Evolutionary conservation across 2,888 invertebrate species (phyloP), one percentile per base, ranked within the genome.

Genomic region (Phragmatobia fuliginosa): DNA sequence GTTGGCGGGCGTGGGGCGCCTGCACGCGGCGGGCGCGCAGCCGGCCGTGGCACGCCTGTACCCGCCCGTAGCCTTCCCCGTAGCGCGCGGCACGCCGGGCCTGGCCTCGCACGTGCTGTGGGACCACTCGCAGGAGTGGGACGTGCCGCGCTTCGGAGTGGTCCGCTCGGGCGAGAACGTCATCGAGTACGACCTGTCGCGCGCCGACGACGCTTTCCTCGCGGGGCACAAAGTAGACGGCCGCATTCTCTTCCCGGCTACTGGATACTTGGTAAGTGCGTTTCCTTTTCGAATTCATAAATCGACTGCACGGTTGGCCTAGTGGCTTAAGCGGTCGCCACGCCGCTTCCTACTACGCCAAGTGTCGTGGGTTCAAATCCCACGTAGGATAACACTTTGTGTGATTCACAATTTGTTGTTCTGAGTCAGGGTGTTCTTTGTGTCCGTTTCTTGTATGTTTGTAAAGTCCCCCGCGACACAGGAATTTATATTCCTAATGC

Each of bases 171-270:
- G 98, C 28, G 98, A 98, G 93, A 96, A 96, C 78, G 94, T 98
- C n/a, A 92, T 98, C 74, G 98, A 98, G 88, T 92, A 97, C 66
- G 97, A 98, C 92, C 92, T 98, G 36, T 95, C 97, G 70, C 97
- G 97, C 85, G 96, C 97, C 81, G 96, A 96, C 33, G 97, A 98
- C 88, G 95, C 96, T 63, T 98, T 96, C 93, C 90, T 99, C 72
- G 93, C 96, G 67, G 99, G 99, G 1, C 99, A 99, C 90, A 96
- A 96, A 70, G 99, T 99, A 85, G 99, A 99, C 93, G 99, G 99
- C 36, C 96, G 99, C 86, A 96, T 99, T 65, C 95, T 99, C 32
- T 99, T 98, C 95, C 99, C 99, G 28, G 99, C 99, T 73, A 99
- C 99, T 52, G 99, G 99, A 18, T 99, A 99, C 87, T 95, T 99